Base-by-base conservation (phyloP, 2,797 vertebrate species). In the Aselliscus stoliczkanus region DNA sequence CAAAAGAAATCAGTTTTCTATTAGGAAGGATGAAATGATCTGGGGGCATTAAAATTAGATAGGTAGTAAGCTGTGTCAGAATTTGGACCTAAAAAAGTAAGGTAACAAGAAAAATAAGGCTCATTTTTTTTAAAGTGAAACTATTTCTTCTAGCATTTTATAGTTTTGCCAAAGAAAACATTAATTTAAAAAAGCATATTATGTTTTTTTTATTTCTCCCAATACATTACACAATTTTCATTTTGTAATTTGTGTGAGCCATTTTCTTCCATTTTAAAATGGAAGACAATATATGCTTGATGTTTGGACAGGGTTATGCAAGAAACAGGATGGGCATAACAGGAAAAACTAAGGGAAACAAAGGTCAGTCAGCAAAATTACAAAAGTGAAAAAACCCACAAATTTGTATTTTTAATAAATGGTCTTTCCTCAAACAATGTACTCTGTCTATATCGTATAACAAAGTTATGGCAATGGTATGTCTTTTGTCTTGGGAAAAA, bases 281-380 rank as follows among this genome's bases (percentile, higher is more conserved):
- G 0, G 3, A 29, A n/a, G 1, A 3, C 27, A 69, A 5, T 31
- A 52, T 13, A n/a, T 15, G 6, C 4, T 31, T 44, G 6, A 2
- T 34, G 12, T 50, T 82, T 73, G 17, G 8, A 47, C 42, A n/a
- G 25, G 3, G 0, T 27, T 29, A 1, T 79, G 25, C 13, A 85
- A 69, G 7, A 70, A 91, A 6, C 4, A 75, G 17, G 6, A 14
- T 44, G 1, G 7, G 25, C 12, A 73, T 44, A 2, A 21, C 29
- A 44, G 12, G 8, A 47, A 85, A 96, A 62, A 1, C 39, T 42
- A 87, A 64, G 21, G 15, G 47, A 27, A 80, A 25, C 9, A 7
- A 56, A 44, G 23, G 0, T n/a, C 58, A 77, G 14, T 79, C 10
- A 87, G 1, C 81, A 37, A 86, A 58, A 65, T 37, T 90, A 81